A percentile compares a stretch with the other conserved stretches of the same genome.
These are phyloP conservation scores for Goniozus legneri DNA, from an alignment of 1,140 invertebrate species.

Conservation along the genomic window DNA sequence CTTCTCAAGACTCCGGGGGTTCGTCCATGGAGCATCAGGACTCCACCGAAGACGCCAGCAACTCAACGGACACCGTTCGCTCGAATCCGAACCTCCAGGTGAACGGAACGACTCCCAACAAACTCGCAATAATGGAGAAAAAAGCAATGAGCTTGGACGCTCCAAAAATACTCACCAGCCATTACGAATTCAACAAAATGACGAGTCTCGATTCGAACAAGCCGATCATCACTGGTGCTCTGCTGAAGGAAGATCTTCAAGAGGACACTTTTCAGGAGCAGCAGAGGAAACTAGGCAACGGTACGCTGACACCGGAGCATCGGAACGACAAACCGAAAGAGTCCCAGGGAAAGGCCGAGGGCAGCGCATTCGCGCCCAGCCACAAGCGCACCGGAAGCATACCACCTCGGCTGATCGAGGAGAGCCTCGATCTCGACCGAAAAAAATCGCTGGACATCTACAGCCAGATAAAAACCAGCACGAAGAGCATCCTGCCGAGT, in stretches of 20 bases:
- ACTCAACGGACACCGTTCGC: constrained; percentile 37
- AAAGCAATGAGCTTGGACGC: constrained; percentile 36
- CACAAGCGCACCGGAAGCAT: constrained; percentile 47
- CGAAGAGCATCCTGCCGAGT: constrained; percentile 43
- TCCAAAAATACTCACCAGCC: no score
- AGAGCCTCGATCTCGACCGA: constrained; percentile 38
- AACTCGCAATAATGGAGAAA: constrained; percentile 33
- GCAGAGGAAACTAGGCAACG: constrained; percentile 48
- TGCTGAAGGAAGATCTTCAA: constrained; percentile 61
- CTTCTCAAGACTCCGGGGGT: constrained; percentile 36
- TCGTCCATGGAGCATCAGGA: constrained; percentile 39
- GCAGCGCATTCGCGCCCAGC: constrained; percentile 38
- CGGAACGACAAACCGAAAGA: constrained; percentile 15
- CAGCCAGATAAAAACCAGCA: constrained; percentile 50
- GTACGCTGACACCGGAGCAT: constrained; percentile 42
- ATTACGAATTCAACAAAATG: no score
- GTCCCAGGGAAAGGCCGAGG: constrained; percentile 27
- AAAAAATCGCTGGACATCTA: constrained; percentile 49
- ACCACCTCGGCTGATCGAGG: constrained; percentile 45
- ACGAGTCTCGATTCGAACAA: constrained; percentile 58
- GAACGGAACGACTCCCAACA: constrained; percentile 37
- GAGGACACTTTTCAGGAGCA: constrained; percentile 51
- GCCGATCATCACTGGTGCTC: constrained; percentile 64
- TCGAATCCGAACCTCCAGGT: constrained; percentile 43
- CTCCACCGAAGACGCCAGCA: constrained; percentile 38